Conservation (phyloP, 2,888 invertebrate species). For the Drosophila neotestacea region DNA sequence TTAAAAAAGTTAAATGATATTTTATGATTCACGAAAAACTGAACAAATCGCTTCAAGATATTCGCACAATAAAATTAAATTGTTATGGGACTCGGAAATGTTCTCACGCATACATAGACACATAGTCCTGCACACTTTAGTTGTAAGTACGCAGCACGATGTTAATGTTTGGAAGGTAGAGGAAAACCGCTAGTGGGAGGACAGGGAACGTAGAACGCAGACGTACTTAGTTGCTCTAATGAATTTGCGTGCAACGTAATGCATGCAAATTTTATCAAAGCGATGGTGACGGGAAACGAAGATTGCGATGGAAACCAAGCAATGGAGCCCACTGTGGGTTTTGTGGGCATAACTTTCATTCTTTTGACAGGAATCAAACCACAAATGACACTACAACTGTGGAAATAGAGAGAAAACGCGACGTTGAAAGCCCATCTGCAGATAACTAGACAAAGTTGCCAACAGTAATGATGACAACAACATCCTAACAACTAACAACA, state of each 20-base stretch:
- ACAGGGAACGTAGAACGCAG: neutral
- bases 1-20: no score
- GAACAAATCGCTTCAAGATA: slow-evolving; percentile 1
- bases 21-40: neutral
- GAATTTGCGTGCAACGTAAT: slow-evolving; percentile 58
- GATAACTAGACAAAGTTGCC: slow-evolving; percentile 53
- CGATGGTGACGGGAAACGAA: slow-evolving; percentile 3
- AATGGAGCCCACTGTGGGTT: neutral
- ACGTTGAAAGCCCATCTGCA: slow-evolving; percentile 22
- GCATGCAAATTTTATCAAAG: slow-evolving; percentile 62
- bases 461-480: slow-evolving; percentile 73
- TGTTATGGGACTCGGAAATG: neutral
- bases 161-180: slow-evolving; percentile 13
- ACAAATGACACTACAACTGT: slow-evolving; percentile 71
- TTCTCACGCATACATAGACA: neutral
- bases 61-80: neutral
- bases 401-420: slow-evolving; percentile 46
- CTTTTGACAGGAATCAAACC: slow-evolving; percentile 62
- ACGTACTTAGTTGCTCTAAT: slow-evolving; percentile 50
- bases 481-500: slow-evolving; percentile 32
- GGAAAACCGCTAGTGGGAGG: neutral
- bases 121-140: slow-evolving; percentile 7
- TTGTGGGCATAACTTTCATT: slow-evolving; percentile 9
- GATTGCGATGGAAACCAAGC: neutral
- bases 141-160: slow-evolving; percentile 19